phyloP scores from a whole-genome alignment of 2,113 vertebrate species.

The Kryptolebias marmoratus region DNA sequence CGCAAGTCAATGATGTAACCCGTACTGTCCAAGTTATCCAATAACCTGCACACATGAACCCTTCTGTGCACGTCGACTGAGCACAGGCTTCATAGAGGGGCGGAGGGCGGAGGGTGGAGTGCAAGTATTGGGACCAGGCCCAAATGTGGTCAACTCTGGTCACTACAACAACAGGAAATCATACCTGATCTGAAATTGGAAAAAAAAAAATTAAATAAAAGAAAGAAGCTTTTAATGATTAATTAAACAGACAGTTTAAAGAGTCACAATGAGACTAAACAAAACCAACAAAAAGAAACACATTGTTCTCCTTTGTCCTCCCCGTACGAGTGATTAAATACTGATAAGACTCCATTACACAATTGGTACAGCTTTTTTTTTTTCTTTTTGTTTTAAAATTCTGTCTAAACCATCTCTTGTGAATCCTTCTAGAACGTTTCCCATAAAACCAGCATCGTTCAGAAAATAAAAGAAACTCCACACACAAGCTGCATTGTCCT shows the following conservation, averaged over 20 bases:
- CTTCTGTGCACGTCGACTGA: no score
- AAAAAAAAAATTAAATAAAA: background rate
- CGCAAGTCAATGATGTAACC: no score
- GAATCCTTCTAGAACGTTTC: conserved; percentile 20
- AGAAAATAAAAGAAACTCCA: conserved; percentile 1
- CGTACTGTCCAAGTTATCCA: no score
- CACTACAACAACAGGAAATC: conserved; percentile 21
- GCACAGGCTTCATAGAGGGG: no score
- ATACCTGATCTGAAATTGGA: background rate
- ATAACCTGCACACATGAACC: no score
- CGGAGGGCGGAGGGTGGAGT: no score
- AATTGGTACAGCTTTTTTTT: conserved; percentile 50
- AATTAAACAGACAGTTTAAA: conserved; percentile 42
- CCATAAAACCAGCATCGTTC: background rate
- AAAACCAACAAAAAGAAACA: conserved; percentile 25
- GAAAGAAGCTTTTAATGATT: conserved; percentile 22
- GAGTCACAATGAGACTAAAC: conserved; percentile 27
- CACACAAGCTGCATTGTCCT: conserved; percentile 10
- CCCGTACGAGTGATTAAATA: conserved; percentile 47
- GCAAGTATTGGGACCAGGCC: no score
- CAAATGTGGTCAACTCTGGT: conserved; percentile 30
- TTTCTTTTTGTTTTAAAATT: conserved; percentile 35
- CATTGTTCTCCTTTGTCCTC: conserved; percentile 42
- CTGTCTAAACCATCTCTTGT: background rate
- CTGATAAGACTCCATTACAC: conserved; percentile 45